Evolutionary conservation across 2,888 invertebrate species (phyloP).

Genomic region (Spisula subtruncata): DNA sequence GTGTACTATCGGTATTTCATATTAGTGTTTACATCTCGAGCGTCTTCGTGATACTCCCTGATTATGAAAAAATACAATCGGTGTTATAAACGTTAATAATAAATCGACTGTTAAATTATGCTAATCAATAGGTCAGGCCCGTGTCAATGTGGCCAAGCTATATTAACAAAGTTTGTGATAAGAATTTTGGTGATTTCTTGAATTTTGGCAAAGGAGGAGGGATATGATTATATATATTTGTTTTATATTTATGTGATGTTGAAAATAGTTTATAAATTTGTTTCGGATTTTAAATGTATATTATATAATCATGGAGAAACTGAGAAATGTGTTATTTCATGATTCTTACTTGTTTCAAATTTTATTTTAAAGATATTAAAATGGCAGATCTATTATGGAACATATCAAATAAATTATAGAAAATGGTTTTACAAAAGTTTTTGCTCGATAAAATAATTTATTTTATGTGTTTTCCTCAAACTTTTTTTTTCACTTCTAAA

Average conservation of each 20-base stretch:
- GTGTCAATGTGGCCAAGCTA: too few species aligned
- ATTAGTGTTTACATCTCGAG: too few species aligned
- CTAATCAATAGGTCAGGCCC: too few species aligned
- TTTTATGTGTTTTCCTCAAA: too few species aligned
- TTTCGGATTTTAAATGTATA: not conserved
- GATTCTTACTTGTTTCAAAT: not conserved
- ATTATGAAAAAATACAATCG: too few species aligned
- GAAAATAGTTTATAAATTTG: slow-evolving; percentile 6
- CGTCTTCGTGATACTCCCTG: too few species aligned
- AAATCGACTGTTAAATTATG: too few species aligned
- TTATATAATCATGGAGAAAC: not conserved
- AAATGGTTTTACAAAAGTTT: too few species aligned
- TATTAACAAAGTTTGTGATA: not conserved
- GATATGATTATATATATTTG: not conserved
- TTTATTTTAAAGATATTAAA: not conserved
- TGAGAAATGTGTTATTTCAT: not conserved
- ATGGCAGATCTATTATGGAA: not conserved
- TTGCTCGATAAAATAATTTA: too few species aligned
- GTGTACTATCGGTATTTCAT: too few species aligned
- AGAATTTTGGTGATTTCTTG: not conserved
- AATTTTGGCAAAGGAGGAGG: not conserved
- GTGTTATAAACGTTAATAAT: too few species aligned
- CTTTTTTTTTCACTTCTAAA: too few species aligned
- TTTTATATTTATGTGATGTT: not conserved
- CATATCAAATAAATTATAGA: not conserved